Evolutionary conservation across 64 coral and sea anemone genomes (phyloP), one percentile per base, ranked within the genome.

Genomic region (Montipora sp.): DNA sequence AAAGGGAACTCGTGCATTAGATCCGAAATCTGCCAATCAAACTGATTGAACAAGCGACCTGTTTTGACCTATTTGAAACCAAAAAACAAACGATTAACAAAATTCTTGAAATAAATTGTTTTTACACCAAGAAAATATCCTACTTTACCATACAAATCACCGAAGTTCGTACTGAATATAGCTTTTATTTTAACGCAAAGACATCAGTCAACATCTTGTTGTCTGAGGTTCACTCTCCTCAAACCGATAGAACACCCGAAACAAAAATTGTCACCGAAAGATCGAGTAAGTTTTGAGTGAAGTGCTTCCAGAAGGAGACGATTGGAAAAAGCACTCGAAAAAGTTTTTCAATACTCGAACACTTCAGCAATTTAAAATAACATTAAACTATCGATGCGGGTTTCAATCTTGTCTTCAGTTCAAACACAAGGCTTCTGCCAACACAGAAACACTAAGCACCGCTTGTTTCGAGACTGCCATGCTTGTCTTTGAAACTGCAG

Each of bases 401-500:
- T 45, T 71, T 70, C 1, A 85, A 20, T 63, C 16, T 71, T 51
- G n/a, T 85, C 1, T 63, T n/a, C 53, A 57, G 53, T 11, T 23
- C 20, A 7, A 72, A 71, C 19, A 48, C 21, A 18, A 13, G 8
- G 65, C 46, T 49, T 21, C 49, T 49, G 27, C 60, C 3, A 49
- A 70, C 27, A 70, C 7, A 13, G 46, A 4, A 45, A 19, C 19
- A 72, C 47, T 49, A 59, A 69, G 60, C 9, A 71, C 1, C 5
- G 47, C 18, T 85, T 71, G 65, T 85, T 85, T 22, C 82, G 49
- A 71, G 46, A 70, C 44, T 63, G 53, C 22, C 16, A 15, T 72
- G 13, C 4, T 57, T 14, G 24, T 85, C 82, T 85, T 69, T 71
- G 13, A 49, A 19, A n/a, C 20, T 23, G 61, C 63, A 63, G 46